Evolutionary conservation across 2,888 invertebrate genomes (phyloP), one percentile per base, ranked within the genome.

Genomic region (Polymixis lichenea): DNA sequence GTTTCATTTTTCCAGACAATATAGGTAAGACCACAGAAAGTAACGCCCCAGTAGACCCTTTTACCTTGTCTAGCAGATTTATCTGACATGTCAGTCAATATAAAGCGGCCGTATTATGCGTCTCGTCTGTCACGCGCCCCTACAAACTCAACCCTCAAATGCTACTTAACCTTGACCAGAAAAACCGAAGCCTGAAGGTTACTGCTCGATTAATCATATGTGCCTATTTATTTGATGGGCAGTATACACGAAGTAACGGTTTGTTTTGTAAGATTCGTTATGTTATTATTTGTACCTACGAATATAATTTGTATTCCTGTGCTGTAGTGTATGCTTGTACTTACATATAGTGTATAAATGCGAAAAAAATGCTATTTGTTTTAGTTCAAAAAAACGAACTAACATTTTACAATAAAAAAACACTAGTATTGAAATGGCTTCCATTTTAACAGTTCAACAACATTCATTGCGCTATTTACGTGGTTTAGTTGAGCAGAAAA

Each of bases 31-130:
- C 69, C 22, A 60, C 79, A 25, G n/a, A 70, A 66, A 83, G 78
- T 70, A 80, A 78, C 78, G 51, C 70, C 43, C 61, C 66, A n/a
- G 38, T 22, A 66, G 60, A 74, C 75, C 81, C 69, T 81, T 80
- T 80, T 67, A 66, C 84, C 61, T 66, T 58, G 65, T 62, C 81
- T 74, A 53, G 38, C 75, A 84, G 85, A 74, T 80, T 80, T 84
- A 84, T 84, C 81, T 84, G 53, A 38, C 69, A 58, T 80, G 81
- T 80, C 81, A 82, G 85, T 80, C 85, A 58, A 84, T 85, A 82
- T 85, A 66, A 82, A 77, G 77, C 62, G 77, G 72, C 25, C 60
- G 69, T 77, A 73, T 85, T 85, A 84, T 77, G 72, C 83, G 77
- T 60, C 49, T 73, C 83, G 82, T 85, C 77, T 72, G 77, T 82